Base-by-base conservation (phyloP, 2,888 invertebrate species). In the Lepidocyrtoides sp. region DNA sequence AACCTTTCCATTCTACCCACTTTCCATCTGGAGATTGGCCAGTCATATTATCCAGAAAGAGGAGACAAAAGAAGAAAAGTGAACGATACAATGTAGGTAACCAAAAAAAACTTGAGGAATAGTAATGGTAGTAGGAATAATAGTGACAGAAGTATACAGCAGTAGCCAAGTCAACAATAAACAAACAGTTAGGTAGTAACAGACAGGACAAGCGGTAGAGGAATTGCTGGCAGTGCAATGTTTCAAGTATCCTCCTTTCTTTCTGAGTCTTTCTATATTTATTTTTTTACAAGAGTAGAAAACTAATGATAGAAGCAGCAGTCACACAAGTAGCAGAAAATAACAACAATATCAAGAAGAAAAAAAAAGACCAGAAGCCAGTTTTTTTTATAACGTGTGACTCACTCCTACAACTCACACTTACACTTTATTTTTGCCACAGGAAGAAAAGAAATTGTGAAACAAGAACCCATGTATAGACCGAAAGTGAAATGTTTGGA, bases 101-200 rank as follows among this genome's bases (percentile, higher is more conserved):
- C 41, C 75, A 57, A 44, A 29, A 32, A 32, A 51, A n/a, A n/a
- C n/a, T n/a, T 29, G 63, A 63, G 29, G 29, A 63, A 26, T 51
- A 69, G 66, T n/a, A n/a, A n/a, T n/a, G 36, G 10, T 41, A 57
- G 60, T 44, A 26, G 44, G 36, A 60, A 44, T 77, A 69, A 29
- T 86, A n/a, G 85, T 57, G 63, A 81, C 63, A 82, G 82, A 63
- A 82, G 44, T 51, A 75, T n/a, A 36, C 32, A 48, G 36, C 32
- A 32, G 77, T 60, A 63, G 63, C 60, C 75, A 86, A 75, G 26
- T 20, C 75, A 75, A 75, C 77, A 86, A 86, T 75, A 77, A 26
- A 41, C 77, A 85, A 75, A 32, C 32, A 85, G 75, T 54, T 75
- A 48, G 36, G 2, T 10, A 8, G 57, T 23, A 75, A 75, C 48